Evolutionary conservation across 2,888 invertebrate species (phyloP), one percentile per base, ranked within the genome.

Genomic region (Hoplodrina blanda): DNA sequence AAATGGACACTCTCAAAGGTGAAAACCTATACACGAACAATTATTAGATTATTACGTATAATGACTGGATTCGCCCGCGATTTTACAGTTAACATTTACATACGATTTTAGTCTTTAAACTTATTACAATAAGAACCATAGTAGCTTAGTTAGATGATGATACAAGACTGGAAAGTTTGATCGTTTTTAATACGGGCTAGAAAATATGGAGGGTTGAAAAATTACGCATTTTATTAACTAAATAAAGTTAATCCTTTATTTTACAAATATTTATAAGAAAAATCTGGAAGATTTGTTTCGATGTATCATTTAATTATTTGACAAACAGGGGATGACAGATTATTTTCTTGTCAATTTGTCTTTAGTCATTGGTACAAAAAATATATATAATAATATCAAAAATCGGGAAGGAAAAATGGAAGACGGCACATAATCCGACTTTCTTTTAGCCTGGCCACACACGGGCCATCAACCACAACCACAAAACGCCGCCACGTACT

Each of bases 1-100:
- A 72, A 80, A 80, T 83, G 85, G 85, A 83, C 85, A 83, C 77
- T 82, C 69, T 83, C 60, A 83, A 85, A 77, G 66, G 74, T 83
- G 83, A 83, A 74, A 68, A 77, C 55, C 85, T 83, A 83, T 78
- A 85, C 78, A 85, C 77, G 75, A 80, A 85, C 73, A 78, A 76
- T 78, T 56, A 82, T 77, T 59, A 81, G 56, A 77, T 63, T 76
- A 81, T 84, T 84, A 84, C 84, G 86, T 83, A 83, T 85, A 83
- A 85, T 85, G 84, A 85, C 86, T 78, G 78, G 73, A 78, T 82
- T 81, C 79, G 78, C 78, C 74, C 76, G 72, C 70, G 57, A 75
- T 72, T 78, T 52, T 73, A 83, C 79, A 78, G 60, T 72, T 63
- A 76, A 85, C 73, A 78, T 84, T 81, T 81, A 83, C 83, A 81